These are phyloP conservation scores for Aplochiton taeniatus DNA, from an alignment of 2,797 vertebrate genomes.

Conservation along the genomic window DNA sequence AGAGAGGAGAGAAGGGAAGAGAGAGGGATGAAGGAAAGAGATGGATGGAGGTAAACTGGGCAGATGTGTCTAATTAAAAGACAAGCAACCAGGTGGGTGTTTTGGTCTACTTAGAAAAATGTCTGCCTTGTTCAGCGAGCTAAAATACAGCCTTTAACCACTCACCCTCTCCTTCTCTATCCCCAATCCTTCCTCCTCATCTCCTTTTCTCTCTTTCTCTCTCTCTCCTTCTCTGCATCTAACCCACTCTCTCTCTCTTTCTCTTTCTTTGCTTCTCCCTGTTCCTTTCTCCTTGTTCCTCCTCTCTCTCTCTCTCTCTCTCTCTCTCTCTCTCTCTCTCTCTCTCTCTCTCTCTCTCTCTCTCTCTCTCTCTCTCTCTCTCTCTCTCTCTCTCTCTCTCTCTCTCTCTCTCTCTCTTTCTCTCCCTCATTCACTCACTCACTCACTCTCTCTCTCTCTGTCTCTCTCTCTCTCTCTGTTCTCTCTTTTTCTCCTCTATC, in stretches of 20 bases:
- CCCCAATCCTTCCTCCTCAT: background rate
- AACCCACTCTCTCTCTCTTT: slow-evolving; percentile 12
- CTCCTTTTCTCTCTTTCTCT: background rate
- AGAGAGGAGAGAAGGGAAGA: too few relatives aligned
- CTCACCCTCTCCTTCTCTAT: background rate
- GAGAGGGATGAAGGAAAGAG: too few relatives aligned
- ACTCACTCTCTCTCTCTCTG: too few relatives aligned
- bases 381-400: background rate
- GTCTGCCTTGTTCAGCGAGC: too few relatives aligned
- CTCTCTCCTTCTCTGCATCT: slow-evolving; percentile 22
- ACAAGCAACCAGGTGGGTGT: too few relatives aligned
- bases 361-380: background rate
- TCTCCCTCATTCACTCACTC: background rate
- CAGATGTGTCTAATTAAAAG: too few relatives aligned
- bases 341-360: background rate
- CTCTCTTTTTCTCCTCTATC: slow-evolving; percentile 17
- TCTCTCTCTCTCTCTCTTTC: background rate
- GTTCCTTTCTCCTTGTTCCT: slow-evolving; percentile 5
- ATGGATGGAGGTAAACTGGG: too few relatives aligned
- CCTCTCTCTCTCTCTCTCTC: slow-evolving; percentile 12
- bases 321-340: slow-evolving; percentile 6
- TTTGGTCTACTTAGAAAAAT: too few relatives aligned
- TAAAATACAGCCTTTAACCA: background rate
- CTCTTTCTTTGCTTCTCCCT: slow-evolving; percentile 23
- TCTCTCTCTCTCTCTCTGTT: background rate